These are phyloP conservation scores for Spizaetus ornatus DNA, from an alignment of 2,113 vertebrate species.

Conservation along the genomic window DNA sequence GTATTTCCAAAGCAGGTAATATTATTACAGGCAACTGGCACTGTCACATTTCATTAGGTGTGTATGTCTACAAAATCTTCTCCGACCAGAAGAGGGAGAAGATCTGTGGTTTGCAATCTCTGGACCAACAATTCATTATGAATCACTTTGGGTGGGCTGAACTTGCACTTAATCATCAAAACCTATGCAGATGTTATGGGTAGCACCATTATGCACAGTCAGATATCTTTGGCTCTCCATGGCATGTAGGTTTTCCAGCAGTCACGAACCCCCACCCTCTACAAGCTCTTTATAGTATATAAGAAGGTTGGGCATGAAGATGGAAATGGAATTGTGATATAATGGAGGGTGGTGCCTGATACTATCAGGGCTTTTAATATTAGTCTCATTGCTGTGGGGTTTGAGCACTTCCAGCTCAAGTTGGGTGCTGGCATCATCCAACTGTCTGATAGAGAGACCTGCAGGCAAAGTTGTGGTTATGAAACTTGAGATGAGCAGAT, in stretches of 20 bases:
- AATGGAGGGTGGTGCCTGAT: conserved; percentile 49
- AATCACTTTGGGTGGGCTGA: conserved; percentile 47
- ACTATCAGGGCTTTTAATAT: conserved; percentile 49
- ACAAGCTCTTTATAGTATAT: background rate
- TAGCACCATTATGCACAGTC: background rate
- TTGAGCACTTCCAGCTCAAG: conserved; percentile 34
- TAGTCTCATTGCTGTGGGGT: background rate
- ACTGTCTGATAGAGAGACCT: conserved; percentile 38
- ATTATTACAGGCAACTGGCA: background rate
- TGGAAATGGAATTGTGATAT: conserved; percentile 22
- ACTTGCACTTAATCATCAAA: conserved; percentile 25
- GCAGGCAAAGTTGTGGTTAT: conserved; percentile 47
- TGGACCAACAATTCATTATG: background rate
- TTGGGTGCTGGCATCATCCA: conserved; percentile 13
- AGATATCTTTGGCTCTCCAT: background rate
- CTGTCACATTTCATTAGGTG: background rate
- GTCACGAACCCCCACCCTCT: background rate
- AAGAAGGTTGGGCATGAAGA: background rate
- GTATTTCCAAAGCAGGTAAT: background rate
- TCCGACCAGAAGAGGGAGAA: background rate
- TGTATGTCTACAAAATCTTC: background rate
- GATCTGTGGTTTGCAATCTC: background rate
- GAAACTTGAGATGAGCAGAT: conserved; percentile 47
- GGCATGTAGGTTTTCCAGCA: background rate
- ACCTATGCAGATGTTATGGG: background rate